Evolutionary conservation across 2,888 invertebrate genomes (phyloP).

Genomic region (Elegia similella): DNA sequence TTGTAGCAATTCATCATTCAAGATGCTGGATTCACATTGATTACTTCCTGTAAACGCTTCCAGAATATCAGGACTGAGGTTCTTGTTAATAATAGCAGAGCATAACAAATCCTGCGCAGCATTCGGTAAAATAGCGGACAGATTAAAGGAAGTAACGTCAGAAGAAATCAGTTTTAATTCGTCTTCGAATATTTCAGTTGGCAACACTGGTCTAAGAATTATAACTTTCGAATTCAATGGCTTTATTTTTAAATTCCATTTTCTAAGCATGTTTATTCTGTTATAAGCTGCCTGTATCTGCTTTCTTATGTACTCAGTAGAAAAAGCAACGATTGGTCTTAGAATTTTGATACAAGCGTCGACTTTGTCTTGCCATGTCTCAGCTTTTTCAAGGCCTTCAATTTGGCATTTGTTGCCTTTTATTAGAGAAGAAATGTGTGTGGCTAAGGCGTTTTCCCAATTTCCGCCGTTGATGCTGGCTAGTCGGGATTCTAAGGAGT

Average conservation of each 20-base stretch:
- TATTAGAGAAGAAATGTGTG: conserved; percentile 42
- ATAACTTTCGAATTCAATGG: conserved; percentile 20
- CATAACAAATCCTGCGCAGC: conserved; percentile 36
- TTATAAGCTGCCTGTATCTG: conserved; percentile 39
- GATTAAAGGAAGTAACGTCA: conserved; percentile 30
- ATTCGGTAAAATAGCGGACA: conserved; percentile 32
- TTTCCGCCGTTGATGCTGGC: conserved; percentile 2
- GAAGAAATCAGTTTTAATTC: conserved; percentile 28
- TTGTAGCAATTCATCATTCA: conserved; percentile 16
- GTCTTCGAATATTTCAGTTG: background rate
- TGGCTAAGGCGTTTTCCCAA: conserved; percentile 28
- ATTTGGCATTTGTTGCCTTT: conserved; percentile 28
- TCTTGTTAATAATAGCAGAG: conserved; percentile 39
- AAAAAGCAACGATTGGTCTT: conserved; percentile 36
- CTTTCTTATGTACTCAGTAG: conserved; percentile 41
- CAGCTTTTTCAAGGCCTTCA: conserved; percentile 19
- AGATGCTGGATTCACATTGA: conserved; percentile 38
- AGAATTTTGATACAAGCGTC: conserved; percentile 33
- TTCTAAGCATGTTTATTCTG: conserved; percentile 33
- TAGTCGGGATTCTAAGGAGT: conserved; percentile 31
- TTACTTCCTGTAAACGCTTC: conserved; percentile 35
- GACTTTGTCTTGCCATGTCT: conserved; percentile 43
- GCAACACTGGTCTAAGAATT: conserved; percentile 23
- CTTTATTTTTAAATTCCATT: conserved; percentile 16
- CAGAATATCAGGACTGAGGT: conserved; percentile 34